Evolutionary conservation across 2,888 invertebrate species (phyloP).

Genomic region (Drosophila sordidula): DNA sequence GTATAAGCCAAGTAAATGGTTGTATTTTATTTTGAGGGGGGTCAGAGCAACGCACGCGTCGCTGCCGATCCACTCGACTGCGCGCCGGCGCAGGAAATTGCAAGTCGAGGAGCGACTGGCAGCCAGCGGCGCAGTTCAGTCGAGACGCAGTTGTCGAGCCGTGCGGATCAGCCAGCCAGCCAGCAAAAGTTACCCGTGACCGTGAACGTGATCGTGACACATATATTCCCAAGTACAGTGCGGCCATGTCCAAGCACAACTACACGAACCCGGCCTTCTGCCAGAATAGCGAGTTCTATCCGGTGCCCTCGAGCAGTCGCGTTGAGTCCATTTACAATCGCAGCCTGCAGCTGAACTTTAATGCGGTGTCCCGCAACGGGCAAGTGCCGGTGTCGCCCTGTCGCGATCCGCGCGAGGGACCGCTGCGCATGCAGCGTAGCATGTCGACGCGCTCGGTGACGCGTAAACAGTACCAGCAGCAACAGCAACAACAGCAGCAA

Average conservation of each 20-base stretch:
- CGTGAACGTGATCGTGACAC: conserved; percentile 25
- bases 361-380: conserved; percentile 49
- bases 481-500: conserved; percentile 51
- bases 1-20: conserved; percentile 49
- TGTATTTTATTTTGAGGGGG: conserved; percentile 37
- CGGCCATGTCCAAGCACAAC: conserved; percentile 85
- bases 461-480: conserved; percentile 69
- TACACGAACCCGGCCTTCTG: conserved; percentile 93
- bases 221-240: conserved; percentile 51
- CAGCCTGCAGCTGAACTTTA: conserved; percentile 79
- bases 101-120: conserved; percentile 62
- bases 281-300: conserved; percentile 90
- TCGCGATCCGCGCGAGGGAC: conserved; percentile 83
- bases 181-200: conserved; percentile 2
- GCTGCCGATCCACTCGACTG: conserved; percentile 72
- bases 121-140: conserved; percentile 62
- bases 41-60: conserved; percentile 46
- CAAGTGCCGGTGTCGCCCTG: conserved; percentile 35
- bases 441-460: conserved; percentile 84
- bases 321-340: conserved; percentile 82
- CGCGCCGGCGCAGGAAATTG: conserved; percentile 75
- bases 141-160: conserved; percentile 61
- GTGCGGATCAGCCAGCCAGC: conserved; percentile 45
- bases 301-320: conserved; percentile 75
- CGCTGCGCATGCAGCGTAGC: conserved; percentile 84